Evolutionary conservation across 2,113 vertebrate species (phyloP).

Genomic region (Brevimyrus niger): DNA sequence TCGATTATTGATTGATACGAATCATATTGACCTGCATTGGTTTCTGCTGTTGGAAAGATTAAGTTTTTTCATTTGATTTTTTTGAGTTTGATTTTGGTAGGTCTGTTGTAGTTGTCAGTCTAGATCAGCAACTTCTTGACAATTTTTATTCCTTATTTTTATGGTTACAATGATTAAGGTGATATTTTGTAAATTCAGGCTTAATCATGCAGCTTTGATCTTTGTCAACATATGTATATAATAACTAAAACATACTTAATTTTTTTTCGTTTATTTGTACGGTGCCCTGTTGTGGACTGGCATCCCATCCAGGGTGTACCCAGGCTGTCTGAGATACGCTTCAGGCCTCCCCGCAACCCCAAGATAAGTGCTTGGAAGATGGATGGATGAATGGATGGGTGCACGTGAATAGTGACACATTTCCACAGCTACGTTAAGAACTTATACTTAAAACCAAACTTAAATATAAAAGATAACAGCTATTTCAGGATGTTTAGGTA

Average conservation of each 20-base stretch:
- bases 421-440: neutral
- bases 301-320: neutral
- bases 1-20: neutral
- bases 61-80: neutral
- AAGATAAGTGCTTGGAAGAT: neutral
- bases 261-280: neutral
- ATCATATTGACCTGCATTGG: neutral
- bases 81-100: neutral
- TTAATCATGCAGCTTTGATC: neutral
- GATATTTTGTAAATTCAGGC: neutral
- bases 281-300: neutral
- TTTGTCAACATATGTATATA: neutral
- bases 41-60: neutral
- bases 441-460: neutral
- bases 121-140: neutral
- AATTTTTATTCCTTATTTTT: neutral
- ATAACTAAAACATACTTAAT: neutral
- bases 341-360: neutral
- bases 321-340: neutral
- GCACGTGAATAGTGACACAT: neutral
- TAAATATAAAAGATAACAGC: neutral
- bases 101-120: neutral
- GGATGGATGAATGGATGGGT: neutral
- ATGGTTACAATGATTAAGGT: neutral
- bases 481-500: slow-evolving; percentile 52